Base-by-base conservation (phyloP, 2,797 vertebrate species). In the Cephalopachus bancanus region DNA sequence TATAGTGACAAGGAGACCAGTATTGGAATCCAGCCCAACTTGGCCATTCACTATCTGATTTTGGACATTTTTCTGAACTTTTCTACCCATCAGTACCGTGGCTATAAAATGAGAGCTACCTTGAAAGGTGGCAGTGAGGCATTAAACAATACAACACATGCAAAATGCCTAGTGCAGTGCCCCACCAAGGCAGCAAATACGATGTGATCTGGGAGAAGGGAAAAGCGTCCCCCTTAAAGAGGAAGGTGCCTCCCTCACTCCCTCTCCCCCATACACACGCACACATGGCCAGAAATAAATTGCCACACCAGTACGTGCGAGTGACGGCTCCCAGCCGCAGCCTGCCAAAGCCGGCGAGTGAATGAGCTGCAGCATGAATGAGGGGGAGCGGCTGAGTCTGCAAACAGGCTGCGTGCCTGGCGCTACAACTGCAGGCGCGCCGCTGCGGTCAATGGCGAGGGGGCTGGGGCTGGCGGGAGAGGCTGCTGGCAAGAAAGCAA, bases 321-420 rank as follows among this genome's bases (percentile, higher is more conserved):
- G 97, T 4, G 89, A 26, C 83, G 96, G 97, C 78, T 93, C 94
- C 65, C 90, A 81, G 95, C 79, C n/a, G 19, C 95, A 93, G 94
- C 83, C 95, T 92, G 96, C 89, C 83, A 30, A 95, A 64, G 80
- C 91, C 76, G 0, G 74, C 64, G 57, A 78, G 80, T 97, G 97
- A 97, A 97, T 97, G 97, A 96, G 91, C 97, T 30, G 20, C 22
- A 6, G 94, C 44, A 97, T 93, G 97, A 97, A 92, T 98, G 93
- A 93, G 76, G 64, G 57, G 79, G 79, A 59, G 96, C 62, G 0
- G 53, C 37, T 3, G 57, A 72, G 71, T 33, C 95, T 85, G 94
- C 64, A 83, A 26, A 76, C 64, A 24, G 95, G 67, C 94, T 44
- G 49, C 1, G 33, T 5, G 90, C 62, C 22, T 76, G 64, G 78